Base-by-base conservation (phyloP, 2,113 vertebrate species). In the Abramis brama region DNA sequence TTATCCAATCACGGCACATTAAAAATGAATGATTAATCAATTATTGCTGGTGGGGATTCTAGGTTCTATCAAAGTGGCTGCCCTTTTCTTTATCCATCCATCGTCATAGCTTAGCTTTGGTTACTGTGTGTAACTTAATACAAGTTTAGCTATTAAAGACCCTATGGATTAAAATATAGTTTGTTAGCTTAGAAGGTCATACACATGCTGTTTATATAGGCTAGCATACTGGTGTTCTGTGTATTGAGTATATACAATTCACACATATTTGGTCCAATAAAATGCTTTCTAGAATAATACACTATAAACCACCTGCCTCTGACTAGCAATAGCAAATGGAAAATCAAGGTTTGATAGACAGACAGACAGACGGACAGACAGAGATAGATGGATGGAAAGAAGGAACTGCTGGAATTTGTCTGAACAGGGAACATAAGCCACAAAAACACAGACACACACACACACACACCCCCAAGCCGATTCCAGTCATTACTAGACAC, bases 1-100 rank as follows among this genome's bases (percentile, higher is more conserved):
- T 95, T 93, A 92, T 90, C 90, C 90, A 92, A 93, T 94, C 90
- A 92, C 91, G 88, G 79, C 82, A 39, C 90, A 93, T 93, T 76
- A 93, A 94, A 92, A 91, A 93, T 93, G 85, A 93, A 94, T 92
- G 89, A 89, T 91, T 90, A 91, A 91, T 91, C 84, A 89, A 88
- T 94, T 89, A 89, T 66, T 64, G 74, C 88, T 85, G 82, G 91
- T 79, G 68, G 81, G 74, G 82, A 86, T 86, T 81, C 86, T 74
- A 86, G 90, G 89, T 68, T 78, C 57, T 88, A 89, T 75, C 68
- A 84, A 43, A 70, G 60, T 68, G 71, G 82, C 11, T 82, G 76
- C 25, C 80, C 45, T 75, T 57, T 73, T 85, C 85, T 85, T 85
- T 82, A 68, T 79, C 50, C 39, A 17, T 33, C 47, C 83, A 25